Base-by-base conservation (phyloP, 2,113 vertebrate genomes). In the Psilopsiagon aurifrons region DNA sequence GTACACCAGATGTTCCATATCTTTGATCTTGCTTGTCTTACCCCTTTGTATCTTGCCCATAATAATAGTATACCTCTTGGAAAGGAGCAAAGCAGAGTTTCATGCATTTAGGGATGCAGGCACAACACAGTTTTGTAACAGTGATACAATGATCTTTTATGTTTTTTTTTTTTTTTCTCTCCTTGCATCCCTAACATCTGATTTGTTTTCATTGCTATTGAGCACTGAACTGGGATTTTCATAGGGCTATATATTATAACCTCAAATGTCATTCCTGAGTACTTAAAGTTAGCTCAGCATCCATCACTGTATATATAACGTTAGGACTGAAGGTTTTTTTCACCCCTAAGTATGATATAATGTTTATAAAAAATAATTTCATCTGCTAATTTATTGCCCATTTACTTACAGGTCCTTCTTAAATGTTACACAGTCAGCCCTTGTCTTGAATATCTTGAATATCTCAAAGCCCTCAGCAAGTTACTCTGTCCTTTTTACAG, bases 1-100 rank as follows among this genome's bases (percentile, higher is more conserved):
- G 79, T 69, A 92, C 79, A 88, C 59, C 83, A 95, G 49, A 93
- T 80, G 85, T 75, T 95, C 88, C 63, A 67, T n/a, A 83, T n/a
- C 71, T 96, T 90, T 93, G 90, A 93, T 93, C 82, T 88, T 73
- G 29, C 78, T 66, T 69, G 90, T 92, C 85, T 90, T 1, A 3
- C 67, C 44, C 91, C 63, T 68, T 59, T 80, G 3, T 33, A 62
- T 52, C 63, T 94, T 83, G 49, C 49, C 70, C 63, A 63, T 83
- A 90, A 86, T 85, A 92, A 88, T 76, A 92, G 86, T 54, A 66
- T 10, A 92, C 31, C 41, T 93, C 90, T 94, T 43, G 37, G 64
- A 73, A 24, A 76, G 17, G 17, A 67, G 43, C 24, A 43, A 22
- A 79, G 57, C 63, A 74, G 59, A 90, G 23, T 44, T 90, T 59